Base-by-base conservation (phyloP, 2,888 invertebrate species). In the Escarpia spicata region DNA sequence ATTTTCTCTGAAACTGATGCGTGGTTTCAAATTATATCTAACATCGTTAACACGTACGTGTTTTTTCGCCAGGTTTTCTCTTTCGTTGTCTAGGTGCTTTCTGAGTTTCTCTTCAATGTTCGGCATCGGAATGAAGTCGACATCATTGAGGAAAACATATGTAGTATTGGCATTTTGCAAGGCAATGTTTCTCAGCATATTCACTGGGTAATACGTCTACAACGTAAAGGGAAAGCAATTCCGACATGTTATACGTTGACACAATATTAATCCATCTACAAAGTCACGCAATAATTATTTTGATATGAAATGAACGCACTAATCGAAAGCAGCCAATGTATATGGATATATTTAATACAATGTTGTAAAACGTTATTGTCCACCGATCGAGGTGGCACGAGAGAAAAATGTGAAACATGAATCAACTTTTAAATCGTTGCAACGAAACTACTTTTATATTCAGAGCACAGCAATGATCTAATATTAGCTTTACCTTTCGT, bases 121-220 rank as follows among this genome's bases (percentile, higher is more conserved):
- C 75, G 75, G 75, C 75, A 75, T 75, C 3, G 75, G 75, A 26
- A 75, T 75, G n/a, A 75, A 75, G 75, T 75, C 75, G 75, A 75
- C 75, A 75, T 75, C 75, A 75, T 75, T 75, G 75, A 75, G 75
- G 19, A 75, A 75, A 26, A 75, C 75, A 75, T 75, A 75, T 3
- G 75, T 75, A 75, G 75, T 75, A 75, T 75, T 75, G 26, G 75
- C 75, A 75, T 75, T 75, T 75, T 75, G 19, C 75, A 75, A 75
- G 19, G 75, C 75, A 75, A 75, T 75, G 26, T 75, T 75, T 52
- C 52, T 52, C 52, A 52, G 15, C 12, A 52, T 52, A 52, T 52
- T 52, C 12, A 52, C 52, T 15, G 52, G 52, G 52, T 52, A 52
- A 52, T 52, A 52, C 52, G 52, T 52, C 75, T 75, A n/a, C 75